Conservation (phyloP, 2,113 vertebrate genomes). For the Neolamprologus sp. region DNA sequence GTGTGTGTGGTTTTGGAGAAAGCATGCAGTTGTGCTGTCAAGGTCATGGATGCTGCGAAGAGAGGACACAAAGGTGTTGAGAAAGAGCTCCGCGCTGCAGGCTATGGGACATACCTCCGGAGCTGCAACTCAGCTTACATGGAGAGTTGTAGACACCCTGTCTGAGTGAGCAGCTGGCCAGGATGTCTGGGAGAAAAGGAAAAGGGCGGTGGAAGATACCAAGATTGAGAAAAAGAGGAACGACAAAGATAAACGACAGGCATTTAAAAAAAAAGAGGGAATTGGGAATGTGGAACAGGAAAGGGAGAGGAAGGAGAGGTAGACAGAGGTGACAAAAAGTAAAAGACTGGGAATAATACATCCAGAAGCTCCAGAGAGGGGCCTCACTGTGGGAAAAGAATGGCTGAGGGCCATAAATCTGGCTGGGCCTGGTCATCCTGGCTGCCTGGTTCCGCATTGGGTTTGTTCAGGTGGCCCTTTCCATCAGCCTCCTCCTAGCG, state of each 20-base stretch:
- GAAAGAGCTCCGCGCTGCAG: constrained; percentile 24
- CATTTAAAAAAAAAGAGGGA: not conserved
- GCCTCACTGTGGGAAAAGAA: constrained; percentile 51
- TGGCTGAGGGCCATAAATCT: constrained; percentile 56
- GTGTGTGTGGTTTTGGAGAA: constrained; percentile 14
- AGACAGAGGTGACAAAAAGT: constrained; percentile 50
- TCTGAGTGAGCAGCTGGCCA: constrained; percentile 63
- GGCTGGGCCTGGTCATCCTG: constrained; percentile 19
- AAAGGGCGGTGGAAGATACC: constrained; percentile 14
- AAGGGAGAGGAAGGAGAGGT: constrained; percentile 5
- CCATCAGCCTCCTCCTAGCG: constrained; percentile 42
- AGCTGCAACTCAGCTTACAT: constrained; percentile 15
- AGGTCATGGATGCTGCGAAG: constrained; percentile 32
- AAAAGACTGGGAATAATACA: constrained; percentile 22
- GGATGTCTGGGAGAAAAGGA: constrained; percentile 46
- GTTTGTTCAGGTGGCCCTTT: constrained; percentile 70
- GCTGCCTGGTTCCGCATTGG: constrained; percentile 36
- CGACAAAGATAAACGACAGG: not conserved
- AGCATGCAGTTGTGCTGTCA: constrained; percentile 15
- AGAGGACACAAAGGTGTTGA: constrained; percentile 46
- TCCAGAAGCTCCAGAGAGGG: constrained; percentile 47
- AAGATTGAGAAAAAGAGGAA: constrained; percentile 2
- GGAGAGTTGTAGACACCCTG: constrained; percentile 57
- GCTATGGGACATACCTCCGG: constrained; percentile 20
- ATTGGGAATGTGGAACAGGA: constrained; percentile 9